Base-by-base conservation (phyloP, 2,888 invertebrate genomes). In the Drosophila stalkeri region DNA sequence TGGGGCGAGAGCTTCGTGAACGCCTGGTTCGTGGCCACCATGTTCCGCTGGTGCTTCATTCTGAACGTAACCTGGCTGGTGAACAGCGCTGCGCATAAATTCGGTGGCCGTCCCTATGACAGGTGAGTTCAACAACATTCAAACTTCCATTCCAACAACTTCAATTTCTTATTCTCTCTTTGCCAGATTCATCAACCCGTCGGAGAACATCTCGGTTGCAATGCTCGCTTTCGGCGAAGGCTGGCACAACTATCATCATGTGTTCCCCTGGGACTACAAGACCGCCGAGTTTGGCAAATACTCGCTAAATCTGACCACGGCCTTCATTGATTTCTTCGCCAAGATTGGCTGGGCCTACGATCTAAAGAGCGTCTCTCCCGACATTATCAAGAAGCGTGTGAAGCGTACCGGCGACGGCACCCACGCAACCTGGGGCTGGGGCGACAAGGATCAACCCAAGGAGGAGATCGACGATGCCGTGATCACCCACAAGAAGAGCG, bases 31-130 rank as follows among this genome's bases (percentile, higher is more conserved):
- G 95, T 96, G 46, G 95, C 95, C 59, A 95, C 96, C 23, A 94
- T 96, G 91, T 95, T 97, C 92, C 95, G 98, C 59, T 98, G 97
- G 93, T 94, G 96, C 37, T 94, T 96, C 91, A 95, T 96, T 52
- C 94, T 98, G 62, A 97, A 98, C 93, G 96, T 96, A 69, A 98
- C 98, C 2, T 98, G 98, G 98, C 94, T 97, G 70, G 97, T 98
- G 43, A 98, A 98, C 94, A 97, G 97, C 75, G 97, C 96, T 3
- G 98, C 98, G 1, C 98, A 98, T 94, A 95, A 96, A 88, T 96
- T 95, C 94, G 96, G 96, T 60, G 94, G 94, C 86, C 96, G 95
- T 83, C 96, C 96, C 18, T 96, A 96, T 90, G 96, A 98, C 92
- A 95, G 94, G 94, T 95, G 91, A 93, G 93, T 91, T 11, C 3